Conservation (phyloP, 2,888 invertebrate species). For the Drosophila suboccidentalis region DNA sequence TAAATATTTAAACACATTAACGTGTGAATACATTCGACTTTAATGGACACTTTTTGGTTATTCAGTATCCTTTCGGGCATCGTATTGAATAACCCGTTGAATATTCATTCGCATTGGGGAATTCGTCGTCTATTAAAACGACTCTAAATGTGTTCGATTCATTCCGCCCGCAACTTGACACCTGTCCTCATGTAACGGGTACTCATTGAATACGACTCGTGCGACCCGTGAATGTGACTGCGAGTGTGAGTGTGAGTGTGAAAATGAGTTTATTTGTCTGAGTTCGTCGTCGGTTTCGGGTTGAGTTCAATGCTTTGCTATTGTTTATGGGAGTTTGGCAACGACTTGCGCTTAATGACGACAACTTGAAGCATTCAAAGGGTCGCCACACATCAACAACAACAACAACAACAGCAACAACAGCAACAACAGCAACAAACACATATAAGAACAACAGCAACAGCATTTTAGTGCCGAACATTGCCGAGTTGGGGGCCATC, state of each 20-base stretch:
- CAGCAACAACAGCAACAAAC: slow-evolving; percentile 7
- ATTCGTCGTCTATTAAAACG: slow-evolving; percentile 8
- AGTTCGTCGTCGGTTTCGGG: slow-evolving; percentile 6
- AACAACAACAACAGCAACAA: slow-evolving; percentile 9
- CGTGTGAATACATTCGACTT: not conserved
- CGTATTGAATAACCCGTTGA: slow-evolving; percentile 14
- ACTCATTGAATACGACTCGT: slow-evolving; percentile 35
- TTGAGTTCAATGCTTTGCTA: slow-evolving; percentile 55
- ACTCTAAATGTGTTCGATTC: slow-evolving; percentile 35
- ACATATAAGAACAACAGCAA: slow-evolving; percentile 17
- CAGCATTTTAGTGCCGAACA: slow-evolving; percentile 47
- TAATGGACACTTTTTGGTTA: slow-evolving; percentile 2
- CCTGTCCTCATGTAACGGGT: slow-evolving; percentile 40
- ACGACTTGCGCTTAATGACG: slow-evolving; percentile 76
- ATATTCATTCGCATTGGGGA: slow-evolving; percentile 5
- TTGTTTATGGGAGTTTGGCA: slow-evolving; percentile 76
- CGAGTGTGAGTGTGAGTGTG: not conserved
- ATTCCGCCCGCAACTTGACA: slow-evolving; percentile 34
- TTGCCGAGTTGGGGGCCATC: slow-evolving; percentile 38
- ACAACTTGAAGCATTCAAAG: slow-evolving; percentile 69
- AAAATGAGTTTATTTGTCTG: not conserved
- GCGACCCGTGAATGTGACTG: slow-evolving; percentile 14
- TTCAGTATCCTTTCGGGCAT: slow-evolving; percentile 13
- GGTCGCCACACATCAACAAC: slow-evolving; percentile 56
- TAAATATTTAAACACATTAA: not conserved